Evolutionary conservation across 2,888 invertebrate species (phyloP), one percentile per base, ranked within the genome.

Genomic region (Dichetophora obliterata): DNA sequence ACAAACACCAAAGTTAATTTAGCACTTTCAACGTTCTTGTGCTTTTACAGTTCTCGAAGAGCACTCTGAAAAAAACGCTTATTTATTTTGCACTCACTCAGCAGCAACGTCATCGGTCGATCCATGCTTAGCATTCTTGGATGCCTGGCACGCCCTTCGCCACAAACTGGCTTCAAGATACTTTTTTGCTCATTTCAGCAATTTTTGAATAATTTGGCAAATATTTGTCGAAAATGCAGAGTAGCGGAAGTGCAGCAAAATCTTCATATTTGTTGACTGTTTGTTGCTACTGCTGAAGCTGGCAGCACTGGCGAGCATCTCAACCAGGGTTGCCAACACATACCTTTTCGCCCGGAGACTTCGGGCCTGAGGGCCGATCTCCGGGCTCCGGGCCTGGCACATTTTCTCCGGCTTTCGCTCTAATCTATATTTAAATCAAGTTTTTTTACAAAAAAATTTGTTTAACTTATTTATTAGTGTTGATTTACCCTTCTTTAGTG

Each of bases 141-240:
- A 43, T 24, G 27, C 68, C 66, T 34, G 14, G 22, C 65, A n/a
- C 65, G 14, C 43, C 34, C 3, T 66, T 37, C 34, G 6, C 71
- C 11, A 37, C 8, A 11, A 48, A 37, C 9, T 57, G 19, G 43
- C 22, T 9, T 19, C 14, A 11, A 24, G 22, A 16, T 31, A 4
- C 3, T n/a, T 54, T 61, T 72, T 72, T 72, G 72, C 48, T 72
- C 72, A 59, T 72, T 72, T 48, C 9, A 48, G 24, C 11, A 48
- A 61, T 19, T 27, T 72, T 61, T 43, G 72, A 72, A 72, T 72
- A 59, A 72, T 43, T 72, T 37, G 72, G 43, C 72, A 72, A 72
- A 72, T 72, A 72, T 72, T 72, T 72, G 72, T 27, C 43, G 57
- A 57, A 24, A 22, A 34, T 57, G 71, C 71, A 71, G 9, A 57